Evolutionary conservation across 2,113 vertebrate genomes (phyloP).

Genomic region (Prolemur simus): DNA sequence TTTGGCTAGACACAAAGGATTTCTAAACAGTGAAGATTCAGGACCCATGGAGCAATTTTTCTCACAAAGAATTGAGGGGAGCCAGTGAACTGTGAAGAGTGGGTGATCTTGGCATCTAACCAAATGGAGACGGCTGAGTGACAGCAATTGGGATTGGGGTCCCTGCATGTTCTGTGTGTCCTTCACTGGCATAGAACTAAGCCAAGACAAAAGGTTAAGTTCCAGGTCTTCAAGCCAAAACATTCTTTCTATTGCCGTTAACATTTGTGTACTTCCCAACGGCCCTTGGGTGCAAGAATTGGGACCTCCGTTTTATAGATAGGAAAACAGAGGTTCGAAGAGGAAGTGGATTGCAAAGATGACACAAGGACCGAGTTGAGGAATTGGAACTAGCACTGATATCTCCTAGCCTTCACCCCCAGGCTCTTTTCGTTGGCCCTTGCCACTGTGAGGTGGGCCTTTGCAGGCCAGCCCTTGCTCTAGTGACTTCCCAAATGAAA

Average conservation of each 20-base stretch:
- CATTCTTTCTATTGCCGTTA: constrained; percentile 20
- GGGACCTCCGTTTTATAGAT: background rate
- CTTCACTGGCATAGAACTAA: background rate
- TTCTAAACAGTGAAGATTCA: background rate
- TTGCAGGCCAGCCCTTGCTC: background rate
- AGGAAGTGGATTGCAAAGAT: background rate
- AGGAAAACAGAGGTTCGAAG: background rate
- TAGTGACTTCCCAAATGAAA: background rate
- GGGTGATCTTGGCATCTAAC: background rate
- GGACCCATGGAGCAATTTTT: background rate
- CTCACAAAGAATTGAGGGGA: background rate
- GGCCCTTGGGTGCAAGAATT: background rate
- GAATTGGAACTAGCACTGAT: background rate
- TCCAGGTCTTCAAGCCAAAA: constrained; percentile 5
- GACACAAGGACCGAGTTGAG: background rate
- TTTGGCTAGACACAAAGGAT: background rate
- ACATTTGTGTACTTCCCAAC: background rate
- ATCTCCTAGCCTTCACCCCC: background rate
- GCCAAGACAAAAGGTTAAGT: constrained; percentile 45
- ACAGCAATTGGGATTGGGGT: background rate
- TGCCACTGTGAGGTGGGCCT: background rate
- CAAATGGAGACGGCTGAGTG: constrained; percentile 34
- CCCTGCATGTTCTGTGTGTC: background rate
- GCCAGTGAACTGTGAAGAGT: background rate
- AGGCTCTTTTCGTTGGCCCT: background rate